Conservation (phyloP, 2,888 invertebrate species). For the Elmis aenea region DNA sequence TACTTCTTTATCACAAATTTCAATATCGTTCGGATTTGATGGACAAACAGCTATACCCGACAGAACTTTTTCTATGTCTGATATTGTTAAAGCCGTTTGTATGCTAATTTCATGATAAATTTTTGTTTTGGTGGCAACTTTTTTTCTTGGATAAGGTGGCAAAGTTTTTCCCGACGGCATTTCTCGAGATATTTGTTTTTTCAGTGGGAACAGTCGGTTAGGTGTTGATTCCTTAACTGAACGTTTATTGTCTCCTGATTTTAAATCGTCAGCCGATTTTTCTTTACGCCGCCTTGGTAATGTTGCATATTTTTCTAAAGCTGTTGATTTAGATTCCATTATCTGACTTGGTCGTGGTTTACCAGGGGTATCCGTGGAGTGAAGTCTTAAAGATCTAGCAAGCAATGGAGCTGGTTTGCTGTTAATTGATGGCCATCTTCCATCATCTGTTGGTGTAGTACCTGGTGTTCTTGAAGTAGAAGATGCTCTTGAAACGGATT, state of each 20-base stretch:
- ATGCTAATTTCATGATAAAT: slow-evolving; percentile 77
- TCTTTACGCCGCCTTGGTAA: slow-evolving; percentile 69
- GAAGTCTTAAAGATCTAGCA: slow-evolving; percentile 40
- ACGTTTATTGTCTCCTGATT: slow-evolving; percentile 37
- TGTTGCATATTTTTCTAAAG: slow-evolving; percentile 72
- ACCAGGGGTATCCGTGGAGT: slow-evolving; percentile 34
- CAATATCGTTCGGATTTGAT: slow-evolving; percentile 36
- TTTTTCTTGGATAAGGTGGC: slow-evolving; percentile 50
- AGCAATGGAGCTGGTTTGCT: slow-evolving; percentile 44
- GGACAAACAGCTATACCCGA: slow-evolving; percentile 51
- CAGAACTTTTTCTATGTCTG: slow-evolving; percentile 68
- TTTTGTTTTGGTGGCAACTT: slow-evolving; percentile 52
- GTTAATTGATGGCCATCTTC: slow-evolving; percentile 60
- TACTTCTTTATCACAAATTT: slow-evolving; percentile 35
- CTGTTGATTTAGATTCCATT: slow-evolving; percentile 45
- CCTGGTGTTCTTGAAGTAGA: slow-evolving; percentile 46
- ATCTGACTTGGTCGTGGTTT: slow-evolving; percentile 13
- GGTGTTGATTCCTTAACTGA: slow-evolving; percentile 25
- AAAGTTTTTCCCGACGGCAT: slow-evolving; percentile 30
- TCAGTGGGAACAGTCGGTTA: slow-evolving; percentile 23
- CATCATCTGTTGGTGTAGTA: slow-evolving; percentile 62
- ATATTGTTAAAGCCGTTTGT: slow-evolving; percentile 70
- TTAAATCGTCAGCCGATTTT: slow-evolving; percentile 50
- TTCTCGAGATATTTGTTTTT: slow-evolving; percentile 33
- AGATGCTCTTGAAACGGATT: slow-evolving; percentile 10